Percentiles rank a stretch among this genome's conserved stretches.
phyloP scores from a whole-genome alignment of 1,140 invertebrate species.

The Laupala kohalensis region DNA sequence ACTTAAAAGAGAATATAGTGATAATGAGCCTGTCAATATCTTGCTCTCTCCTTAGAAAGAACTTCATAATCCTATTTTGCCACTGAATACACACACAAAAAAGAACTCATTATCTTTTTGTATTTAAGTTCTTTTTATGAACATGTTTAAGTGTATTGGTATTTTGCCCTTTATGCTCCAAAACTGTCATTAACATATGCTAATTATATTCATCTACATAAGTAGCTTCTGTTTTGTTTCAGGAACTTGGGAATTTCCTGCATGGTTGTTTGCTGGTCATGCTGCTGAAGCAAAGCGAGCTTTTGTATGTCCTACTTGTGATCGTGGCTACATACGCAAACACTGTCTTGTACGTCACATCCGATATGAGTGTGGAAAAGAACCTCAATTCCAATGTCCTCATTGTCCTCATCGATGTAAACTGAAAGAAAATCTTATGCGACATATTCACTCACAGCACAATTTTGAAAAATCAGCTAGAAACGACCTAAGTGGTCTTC shows the following conservation, averaged over 20 bases:
- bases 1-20: too few species aligned
- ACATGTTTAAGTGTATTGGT: too few species aligned
- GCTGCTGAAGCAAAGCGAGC: neutral
- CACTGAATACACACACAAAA: too few species aligned
- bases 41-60: too few species aligned
- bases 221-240: neutral
- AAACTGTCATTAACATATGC: neutral
- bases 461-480: neutral
- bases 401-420: slow-evolving; percentile 35
- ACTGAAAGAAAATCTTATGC: slow-evolving; percentile 28
- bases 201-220: neutral
- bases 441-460: neutral
- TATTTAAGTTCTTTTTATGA: too few species aligned
- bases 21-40: too few species aligned
- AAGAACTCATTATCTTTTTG: too few species aligned
- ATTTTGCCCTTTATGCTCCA: neutral
- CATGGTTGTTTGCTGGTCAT: neutral
- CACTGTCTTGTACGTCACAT: slow-evolving; percentile 18
- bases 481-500: too few species aligned
- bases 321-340: slow-evolving; percentile 8
- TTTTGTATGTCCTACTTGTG: slow-evolving; percentile 16
- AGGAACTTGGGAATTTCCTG: neutral
- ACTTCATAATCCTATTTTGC: too few species aligned
- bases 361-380: slow-evolving; percentile 22
- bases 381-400: slow-evolving; percentile 27